Evolutionary conservation across 2,888 invertebrate genomes (phyloP), one percentile per base, ranked within the genome.

Genomic region (Oxyteleia sp.): DNA sequence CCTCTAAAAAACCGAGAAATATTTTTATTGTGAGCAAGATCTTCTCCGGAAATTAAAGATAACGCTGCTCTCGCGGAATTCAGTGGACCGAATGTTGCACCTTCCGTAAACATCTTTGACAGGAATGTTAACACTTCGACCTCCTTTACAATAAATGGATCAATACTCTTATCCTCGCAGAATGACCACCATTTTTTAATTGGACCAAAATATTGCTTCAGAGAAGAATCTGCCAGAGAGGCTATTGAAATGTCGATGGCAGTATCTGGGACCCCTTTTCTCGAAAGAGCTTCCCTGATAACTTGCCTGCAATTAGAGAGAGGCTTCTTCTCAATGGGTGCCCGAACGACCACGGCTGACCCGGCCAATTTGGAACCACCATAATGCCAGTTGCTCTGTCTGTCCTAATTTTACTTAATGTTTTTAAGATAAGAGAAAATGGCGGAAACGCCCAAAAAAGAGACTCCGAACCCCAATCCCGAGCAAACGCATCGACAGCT

Each of bases 161-260:
- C 45, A 1, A 45, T 3, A 7, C 66, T 51, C 16, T 49, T 41
- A 8, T 49, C 16, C 26, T 45, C 4, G 38, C 85, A 87, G 26
- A 82, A 86, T 1, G 11, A 10, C 45, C 78, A 80, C 88, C 89
- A 89, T 5, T 84, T 20, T 53, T 85, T 86, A 26, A 85, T 61
- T 0, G 79, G 38, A 8, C 64, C 41, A 20, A 80, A 59, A 47
- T 89, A 89, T 69, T 88, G 86, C 15, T 82, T 86, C 0, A 83
- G 20, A 0, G 87, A 88, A 4, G 71, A 72, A 0, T 79, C 41
- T 4, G 84, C 53, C n/a, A 88, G 15, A 0, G 88, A 89, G 1
- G 72, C 16, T n/a, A 87, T 8, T 15, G 85, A 66, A 13, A 87
- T 84, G 0, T 78, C 69, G 1, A 79, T 51, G 13, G 76, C 26